Evolutionary conservation across 2,888 invertebrate genomes (phyloP).

Genomic region (Drosophila monieri): DNA sequence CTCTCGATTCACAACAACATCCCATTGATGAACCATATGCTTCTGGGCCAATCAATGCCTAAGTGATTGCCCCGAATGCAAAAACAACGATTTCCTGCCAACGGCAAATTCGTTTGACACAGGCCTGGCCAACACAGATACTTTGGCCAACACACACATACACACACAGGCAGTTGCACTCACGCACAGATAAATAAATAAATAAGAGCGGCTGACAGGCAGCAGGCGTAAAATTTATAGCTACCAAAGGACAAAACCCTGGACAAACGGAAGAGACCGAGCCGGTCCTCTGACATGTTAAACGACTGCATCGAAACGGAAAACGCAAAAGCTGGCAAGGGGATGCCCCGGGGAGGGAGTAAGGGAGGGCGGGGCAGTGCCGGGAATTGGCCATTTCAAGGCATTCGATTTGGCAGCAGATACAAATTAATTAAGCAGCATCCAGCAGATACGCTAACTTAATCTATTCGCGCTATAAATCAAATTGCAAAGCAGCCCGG

Average conservation of each 20-base stretch:
- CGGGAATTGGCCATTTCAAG: constrained; percentile 35
- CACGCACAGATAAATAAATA: constrained; percentile 71
- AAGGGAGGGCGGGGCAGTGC: not conserved
- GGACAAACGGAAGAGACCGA: constrained; percentile 62
- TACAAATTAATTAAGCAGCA: constrained; percentile 83
- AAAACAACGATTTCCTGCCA: constrained; percentile 73
- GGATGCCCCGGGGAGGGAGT: not conserved
- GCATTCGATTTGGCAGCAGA: constrained; percentile 78
- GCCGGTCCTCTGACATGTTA: constrained; percentile 69
- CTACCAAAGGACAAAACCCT: constrained; percentile 73
- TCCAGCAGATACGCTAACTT: constrained; percentile 82
- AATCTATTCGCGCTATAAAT: constrained; percentile 82
- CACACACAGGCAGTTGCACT: constrained; percentile 14
- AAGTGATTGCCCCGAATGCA: constrained; percentile 31
- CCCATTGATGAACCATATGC: constrained; percentile 44
- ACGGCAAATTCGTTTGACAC: constrained; percentile 67
- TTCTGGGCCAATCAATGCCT: constrained; percentile 24
- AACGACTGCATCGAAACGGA: constrained; percentile 66
- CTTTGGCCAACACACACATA: constrained; percentile 3
- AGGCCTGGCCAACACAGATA: constrained; percentile 42
- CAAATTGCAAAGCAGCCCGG: constrained; percentile 68
- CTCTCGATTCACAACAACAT: constrained; percentile 2
- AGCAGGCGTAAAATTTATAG: constrained; percentile 73
- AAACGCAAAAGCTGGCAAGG: constrained; percentile 16
- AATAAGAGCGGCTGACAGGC: constrained; percentile 73